phyloP scores from a whole-genome alignment of 2,797 vertebrate species.

The Fratercula arctica region DNA sequence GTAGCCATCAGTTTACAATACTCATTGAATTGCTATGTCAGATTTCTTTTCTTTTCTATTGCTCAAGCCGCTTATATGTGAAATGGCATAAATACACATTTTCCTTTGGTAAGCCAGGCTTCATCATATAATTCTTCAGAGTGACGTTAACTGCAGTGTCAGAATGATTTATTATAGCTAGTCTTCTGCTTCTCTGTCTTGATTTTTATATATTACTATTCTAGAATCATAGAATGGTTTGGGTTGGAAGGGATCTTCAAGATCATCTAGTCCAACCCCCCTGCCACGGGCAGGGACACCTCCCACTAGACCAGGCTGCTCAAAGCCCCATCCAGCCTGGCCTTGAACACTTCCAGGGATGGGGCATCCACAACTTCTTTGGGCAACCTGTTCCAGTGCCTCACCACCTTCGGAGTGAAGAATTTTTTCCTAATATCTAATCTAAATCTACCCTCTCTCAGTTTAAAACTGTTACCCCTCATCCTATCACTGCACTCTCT shows the following conservation, averaged over 20 bases:
- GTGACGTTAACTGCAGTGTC: not conserved
- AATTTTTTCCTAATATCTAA: not conserved
- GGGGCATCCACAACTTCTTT: not conserved
- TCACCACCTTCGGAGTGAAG: not conserved
- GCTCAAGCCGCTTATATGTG: not conserved
- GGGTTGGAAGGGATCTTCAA: not conserved
- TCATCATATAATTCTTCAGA: not conserved
- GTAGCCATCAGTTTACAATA: not conserved
- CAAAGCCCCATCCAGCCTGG: not conserved
- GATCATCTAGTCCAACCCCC: not conserved
- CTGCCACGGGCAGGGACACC: not conserved
- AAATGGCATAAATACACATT: not conserved
- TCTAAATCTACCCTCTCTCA: not conserved
- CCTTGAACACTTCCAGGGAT: not conserved
- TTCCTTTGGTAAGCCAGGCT: not conserved
- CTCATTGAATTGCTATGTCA: not conserved
- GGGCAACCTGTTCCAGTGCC: not conserved
- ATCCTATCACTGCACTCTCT: not conserved
- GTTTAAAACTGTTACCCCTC: not conserved
- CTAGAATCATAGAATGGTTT: not conserved
- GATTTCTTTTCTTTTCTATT: not conserved
- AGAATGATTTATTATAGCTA: not conserved
- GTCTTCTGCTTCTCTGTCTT: not conserved
- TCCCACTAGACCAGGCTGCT: not conserved
- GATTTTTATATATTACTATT: not conserved